A percentile compares a stretch with the other conserved stretches of the same genome.
Conservation (phyloP, 2,113 vertebrate species). For the Strigops habroptila region DNA sequence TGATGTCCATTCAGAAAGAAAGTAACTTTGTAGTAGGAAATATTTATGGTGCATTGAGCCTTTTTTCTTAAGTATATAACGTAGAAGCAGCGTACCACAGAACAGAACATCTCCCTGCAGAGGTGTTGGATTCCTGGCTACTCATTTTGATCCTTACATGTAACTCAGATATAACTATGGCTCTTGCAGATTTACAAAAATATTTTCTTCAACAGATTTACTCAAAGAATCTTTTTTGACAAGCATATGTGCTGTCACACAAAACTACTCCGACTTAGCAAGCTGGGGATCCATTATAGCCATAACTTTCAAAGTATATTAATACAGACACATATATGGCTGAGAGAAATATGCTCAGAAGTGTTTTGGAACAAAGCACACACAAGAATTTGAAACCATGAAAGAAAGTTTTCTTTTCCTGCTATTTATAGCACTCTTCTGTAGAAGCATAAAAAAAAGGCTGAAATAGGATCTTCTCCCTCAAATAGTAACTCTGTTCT, state of each 20-base stretch:
- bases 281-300: constrained; percentile 68
- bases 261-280: constrained; percentile 62
- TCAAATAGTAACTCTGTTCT: constrained; percentile 49
- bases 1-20: not conserved
- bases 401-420: constrained; percentile 56
- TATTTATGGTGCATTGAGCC: not conserved
- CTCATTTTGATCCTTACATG: constrained; percentile 43
- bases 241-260: constrained; percentile 69
- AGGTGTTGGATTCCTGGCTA: constrained; percentile 47
- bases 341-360: constrained; percentile 66
- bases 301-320: constrained; percentile 69
- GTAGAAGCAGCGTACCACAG: not conserved
- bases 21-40: not conserved
- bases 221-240: constrained; percentile 65
- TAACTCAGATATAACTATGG: constrained; percentile 46
- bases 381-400: constrained; percentile 47
- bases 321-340: constrained; percentile 63
- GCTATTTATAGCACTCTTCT: constrained; percentile 47
- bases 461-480: constrained; percentile 44
- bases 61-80: not conserved
- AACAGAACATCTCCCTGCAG: not conserved
- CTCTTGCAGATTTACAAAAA: constrained; percentile 62
- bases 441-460: constrained; percentile 24
- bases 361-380: constrained; percentile 59
- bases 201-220: constrained; percentile 69